A percentile compares a stretch with the other conserved stretches of the same genome.
These are phyloP conservation scores for Globia sparganii DNA, from an alignment of 2,888 invertebrate species.

Conservation along the genomic window DNA sequence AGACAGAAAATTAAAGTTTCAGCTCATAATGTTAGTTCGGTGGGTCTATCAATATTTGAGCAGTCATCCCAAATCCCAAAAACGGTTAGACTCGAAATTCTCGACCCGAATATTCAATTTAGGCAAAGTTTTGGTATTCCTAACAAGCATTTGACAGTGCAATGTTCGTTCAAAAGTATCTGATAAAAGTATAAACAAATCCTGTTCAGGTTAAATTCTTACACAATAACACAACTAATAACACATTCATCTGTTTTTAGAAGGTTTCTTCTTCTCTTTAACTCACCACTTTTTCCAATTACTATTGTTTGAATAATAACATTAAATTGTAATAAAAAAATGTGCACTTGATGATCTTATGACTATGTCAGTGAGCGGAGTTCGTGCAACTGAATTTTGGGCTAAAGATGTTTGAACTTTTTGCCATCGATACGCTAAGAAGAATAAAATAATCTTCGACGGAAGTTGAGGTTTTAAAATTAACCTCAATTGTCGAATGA, in stretches of 20 bases:
- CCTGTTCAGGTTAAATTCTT: background rate
- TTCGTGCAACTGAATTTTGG: background rate
- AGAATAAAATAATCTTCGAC: background rate
- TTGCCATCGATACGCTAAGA: background rate
- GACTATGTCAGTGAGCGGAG: background rate
- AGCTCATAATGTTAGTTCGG: slow-evolving; percentile 15
- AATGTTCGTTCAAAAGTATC: background rate
- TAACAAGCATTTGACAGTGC: slow-evolving; percentile 10
- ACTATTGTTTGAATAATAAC: background rate
- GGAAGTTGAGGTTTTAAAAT: background rate
- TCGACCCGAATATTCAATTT: slow-evolving; percentile 38
- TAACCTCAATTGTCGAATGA: background rate
- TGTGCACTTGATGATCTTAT: background rate
- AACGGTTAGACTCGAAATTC: slow-evolving; percentile 39
- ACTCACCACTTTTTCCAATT: background rate
- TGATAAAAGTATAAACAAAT: background rate
- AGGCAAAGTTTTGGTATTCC: slow-evolving; percentile 31
- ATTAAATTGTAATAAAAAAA: background rate
- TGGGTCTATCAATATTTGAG: slow-evolving; percentile 49
- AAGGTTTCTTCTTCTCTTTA: background rate
- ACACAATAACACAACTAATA: background rate
- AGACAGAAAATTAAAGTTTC: slow-evolving; percentile 22
- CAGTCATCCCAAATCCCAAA: slow-evolving; percentile 38
- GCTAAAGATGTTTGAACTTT: background rate
- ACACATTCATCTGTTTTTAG: background rate